phyloP scores from a whole-genome alignment of 2,888 invertebrate genomes.

The Ectobius pallidus region DNA sequence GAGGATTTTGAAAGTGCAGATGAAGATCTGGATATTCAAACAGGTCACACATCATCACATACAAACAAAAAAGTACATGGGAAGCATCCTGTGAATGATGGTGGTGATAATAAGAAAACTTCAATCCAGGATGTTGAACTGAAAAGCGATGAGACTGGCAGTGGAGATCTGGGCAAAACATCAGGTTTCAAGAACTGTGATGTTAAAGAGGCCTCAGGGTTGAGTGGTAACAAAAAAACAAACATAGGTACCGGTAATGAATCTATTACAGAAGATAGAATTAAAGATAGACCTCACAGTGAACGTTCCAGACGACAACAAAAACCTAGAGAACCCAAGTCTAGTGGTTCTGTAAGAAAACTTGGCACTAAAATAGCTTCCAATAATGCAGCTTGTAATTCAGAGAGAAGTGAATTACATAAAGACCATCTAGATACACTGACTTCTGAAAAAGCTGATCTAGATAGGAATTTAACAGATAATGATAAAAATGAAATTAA shows the following conservation, averaged over 20 bases:
- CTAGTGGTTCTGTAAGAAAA: conserved; percentile 45
- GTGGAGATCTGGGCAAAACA: background rate
- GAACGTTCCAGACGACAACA: conserved; percentile 41
- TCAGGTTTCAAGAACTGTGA: background rate
- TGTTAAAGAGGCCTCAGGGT: background rate
- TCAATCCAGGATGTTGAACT: background rate
- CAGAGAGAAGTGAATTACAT: background rate
- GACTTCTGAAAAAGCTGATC: conserved; percentile 13
- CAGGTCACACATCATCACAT: background rate
- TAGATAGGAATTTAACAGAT: background rate
- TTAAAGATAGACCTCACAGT: conserved; percentile 19
- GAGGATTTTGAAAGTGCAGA: conserved; percentile 81
- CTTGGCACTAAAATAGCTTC: conserved; percentile 46
- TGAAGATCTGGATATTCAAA: conserved; percentile 61
- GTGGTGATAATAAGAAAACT: background rate
- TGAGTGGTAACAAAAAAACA: background rate
- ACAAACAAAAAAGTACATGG: background rate
- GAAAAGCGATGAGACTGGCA: background rate
- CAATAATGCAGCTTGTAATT: background rate
- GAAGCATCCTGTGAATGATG: background rate
- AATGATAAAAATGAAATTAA: background rate
- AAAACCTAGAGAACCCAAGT: conserved; percentile 42
- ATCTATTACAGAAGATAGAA: background rate
- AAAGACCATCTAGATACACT: background rate
- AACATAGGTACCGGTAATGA: background rate